Evolutionary conservation across 2,797 vertebrate species (phyloP).

Genomic region (Parauchenoglanis punctatus): DNA sequence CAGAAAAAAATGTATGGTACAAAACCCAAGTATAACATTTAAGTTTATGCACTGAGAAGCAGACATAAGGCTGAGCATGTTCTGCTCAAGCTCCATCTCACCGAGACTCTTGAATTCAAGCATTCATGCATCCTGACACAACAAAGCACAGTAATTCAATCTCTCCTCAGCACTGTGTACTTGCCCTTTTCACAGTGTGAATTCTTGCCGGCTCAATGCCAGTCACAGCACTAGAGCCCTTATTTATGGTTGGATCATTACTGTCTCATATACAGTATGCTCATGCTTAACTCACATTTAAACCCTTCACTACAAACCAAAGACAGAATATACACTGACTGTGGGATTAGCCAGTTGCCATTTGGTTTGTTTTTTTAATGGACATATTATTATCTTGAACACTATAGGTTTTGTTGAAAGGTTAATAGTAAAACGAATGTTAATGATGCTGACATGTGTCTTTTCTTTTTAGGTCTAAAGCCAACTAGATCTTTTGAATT

Average conservation of each 20-base stretch:
- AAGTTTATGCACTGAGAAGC: background rate
- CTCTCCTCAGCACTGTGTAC: slow-evolving; percentile 11
- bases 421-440: background rate
- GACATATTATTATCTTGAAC: background rate
- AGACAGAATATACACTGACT: slow-evolving; percentile 8
- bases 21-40: background rate
- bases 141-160: slow-evolving; percentile 43
- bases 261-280: slow-evolving; percentile 8
- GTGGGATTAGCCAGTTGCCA: background rate
- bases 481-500: background rate
- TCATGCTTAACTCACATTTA: slow-evolving; percentile 23
- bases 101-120: slow-evolving; percentile 26
- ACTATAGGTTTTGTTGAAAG: background rate
- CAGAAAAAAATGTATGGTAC: background rate
- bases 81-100: slow-evolving; percentile 13
- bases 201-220: slow-evolving; percentile 18
- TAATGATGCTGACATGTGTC: background rate
- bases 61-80: background rate
- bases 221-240: slow-evolving; percentile 26
- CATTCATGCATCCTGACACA: slow-evolving; percentile 28
- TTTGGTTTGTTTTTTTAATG: background rate
- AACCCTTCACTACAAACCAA: slow-evolving; percentile 14
- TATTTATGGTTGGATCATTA: slow-evolving; percentile 14
- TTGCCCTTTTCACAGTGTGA: slow-evolving; percentile 39
- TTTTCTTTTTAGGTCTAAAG: background rate